phyloP scores from a whole-genome alignment of 2,888 invertebrate species.

The Agonopterix arenella region DNA sequence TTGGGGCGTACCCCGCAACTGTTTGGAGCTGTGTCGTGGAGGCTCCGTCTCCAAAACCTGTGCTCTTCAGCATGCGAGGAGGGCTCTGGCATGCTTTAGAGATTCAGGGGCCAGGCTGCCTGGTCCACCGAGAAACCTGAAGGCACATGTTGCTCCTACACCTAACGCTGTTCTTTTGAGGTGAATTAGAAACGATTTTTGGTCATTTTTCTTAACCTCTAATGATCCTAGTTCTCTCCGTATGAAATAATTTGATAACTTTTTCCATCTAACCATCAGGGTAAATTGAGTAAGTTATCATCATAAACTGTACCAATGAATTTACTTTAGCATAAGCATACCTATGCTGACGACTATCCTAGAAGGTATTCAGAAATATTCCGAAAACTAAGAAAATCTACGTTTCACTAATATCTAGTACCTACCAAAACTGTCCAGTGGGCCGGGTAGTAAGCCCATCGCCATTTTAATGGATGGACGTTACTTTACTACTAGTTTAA shows the following conservation, averaged over 20 bases:
- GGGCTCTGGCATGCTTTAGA: slow-evolving; percentile 89
- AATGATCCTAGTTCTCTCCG: too few species aligned
- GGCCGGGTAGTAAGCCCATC: too few species aligned
- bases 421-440: too few species aligned
- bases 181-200: slow-evolving; percentile 19
- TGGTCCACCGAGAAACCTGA: slow-evolving; percentile 80
- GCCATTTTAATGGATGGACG: not conserved
- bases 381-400: too few species aligned
- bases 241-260: too few species aligned
- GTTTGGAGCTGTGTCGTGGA: slow-evolving; percentile 90
- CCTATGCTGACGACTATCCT: not conserved
- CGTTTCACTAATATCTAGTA: too few species aligned
- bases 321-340: not conserved
- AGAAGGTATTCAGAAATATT: not conserved
- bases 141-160: slow-evolving; percentile 60
- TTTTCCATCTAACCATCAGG: too few species aligned
- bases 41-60: slow-evolving; percentile 83
- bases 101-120: slow-evolving; percentile 86
- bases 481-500: not conserved
- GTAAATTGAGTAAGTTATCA: too few species aligned
- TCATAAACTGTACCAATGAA: too few species aligned
- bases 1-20: slow-evolving; percentile 86
- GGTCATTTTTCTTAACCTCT: too few species aligned
- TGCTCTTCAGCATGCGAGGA: slow-evolving; percentile 83
- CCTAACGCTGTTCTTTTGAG: slow-evolving; percentile 56